Evolutionary conservation across 2,797 vertebrate species (phyloP), one percentile per base, ranked within the genome.

Genomic region (Paramormyrops hopkinsi): DNA sequence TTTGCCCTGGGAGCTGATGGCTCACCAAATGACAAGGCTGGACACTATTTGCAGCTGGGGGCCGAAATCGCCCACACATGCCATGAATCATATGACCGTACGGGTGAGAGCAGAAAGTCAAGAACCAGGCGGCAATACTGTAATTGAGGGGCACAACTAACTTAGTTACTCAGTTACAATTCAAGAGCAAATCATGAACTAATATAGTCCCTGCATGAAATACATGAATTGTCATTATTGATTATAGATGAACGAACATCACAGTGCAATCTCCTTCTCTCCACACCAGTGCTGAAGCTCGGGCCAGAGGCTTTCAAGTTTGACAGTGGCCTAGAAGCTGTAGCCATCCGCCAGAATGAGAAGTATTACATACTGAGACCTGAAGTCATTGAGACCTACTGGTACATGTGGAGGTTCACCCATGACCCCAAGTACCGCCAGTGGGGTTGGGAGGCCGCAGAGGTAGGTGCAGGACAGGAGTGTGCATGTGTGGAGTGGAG

Each of bases 351-450:
- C 33, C 98, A 99, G 94, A 99, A 98, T 29, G 98, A 99, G 93
- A 99, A 99, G 92, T 99, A 99, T 93, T 99, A 99, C 94, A 99
- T 99, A 93, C 96, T 99, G 59, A 95, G 98, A 88, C 98, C 98
- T 1, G 98, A 99, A 94, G 98, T 99, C 89, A 99, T 99, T 53
- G 98, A 99, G 95, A 99, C 98, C 17, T 99, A 99, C 92, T 99
- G 98, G 98, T 99, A 99, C 91, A 98, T 99, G 95, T 99, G 98
- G 98, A 96, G 98, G 92, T 99, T 98, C 95, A 99, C 98, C 86
- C 98, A 99, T 0, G 98, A 99, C 91, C 98, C 98, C 91, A 98
- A 98, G 91, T 99, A 99, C 93, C 95, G 98, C 48, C 97, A 98
- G 93, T 99, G 98, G 98, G 98, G 98, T 94, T 99, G 98, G 98